These are phyloP conservation scores for Ptiloglossa arizonensis DNA, from an alignment of 1,140 invertebrate species.

Conservation along the genomic window DNA sequence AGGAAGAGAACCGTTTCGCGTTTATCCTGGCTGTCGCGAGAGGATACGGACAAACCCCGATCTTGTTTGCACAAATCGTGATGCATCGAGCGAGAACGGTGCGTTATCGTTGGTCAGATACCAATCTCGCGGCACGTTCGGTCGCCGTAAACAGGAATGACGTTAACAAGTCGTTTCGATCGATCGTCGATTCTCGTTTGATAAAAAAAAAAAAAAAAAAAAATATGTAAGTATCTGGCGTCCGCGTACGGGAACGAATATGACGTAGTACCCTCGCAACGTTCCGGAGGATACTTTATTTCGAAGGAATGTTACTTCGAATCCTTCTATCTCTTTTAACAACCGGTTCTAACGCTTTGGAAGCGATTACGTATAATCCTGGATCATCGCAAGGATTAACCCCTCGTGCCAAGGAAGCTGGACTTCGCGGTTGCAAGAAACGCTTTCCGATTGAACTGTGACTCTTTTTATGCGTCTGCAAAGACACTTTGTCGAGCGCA, in stretches of 20 bases:
- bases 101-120: slow-evolving; percentile 52
- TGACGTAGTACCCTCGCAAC: neutral
- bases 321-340: neutral
- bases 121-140: slow-evolving; percentile 28
- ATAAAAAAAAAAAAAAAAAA: neutral
- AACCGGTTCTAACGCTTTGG: neutral
- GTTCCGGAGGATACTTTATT: neutral
- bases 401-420: too few relatives aligned
- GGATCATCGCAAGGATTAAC: too few relatives aligned
- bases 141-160: slow-evolving; percentile 47
- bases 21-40: too few relatives aligned
- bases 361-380: neutral
- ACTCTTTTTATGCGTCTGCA: too few relatives aligned
- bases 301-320: too few relatives aligned
- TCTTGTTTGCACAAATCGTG: slow-evolving; percentile 1
- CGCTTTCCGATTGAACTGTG: too few relatives aligned
- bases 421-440: too few relatives aligned
- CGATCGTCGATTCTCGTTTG: slow-evolving; percentile 9
- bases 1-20: neutral
- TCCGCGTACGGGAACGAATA: slow-evolving; percentile 7
- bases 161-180: slow-evolving; percentile 25
- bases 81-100: neutral
- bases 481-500: too few relatives aligned
- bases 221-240: neutral
- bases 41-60: neutral